phyloP scores from a whole-genome alignment of 2,888 invertebrate genomes.

The Crocallis elinguaria region DNA sequence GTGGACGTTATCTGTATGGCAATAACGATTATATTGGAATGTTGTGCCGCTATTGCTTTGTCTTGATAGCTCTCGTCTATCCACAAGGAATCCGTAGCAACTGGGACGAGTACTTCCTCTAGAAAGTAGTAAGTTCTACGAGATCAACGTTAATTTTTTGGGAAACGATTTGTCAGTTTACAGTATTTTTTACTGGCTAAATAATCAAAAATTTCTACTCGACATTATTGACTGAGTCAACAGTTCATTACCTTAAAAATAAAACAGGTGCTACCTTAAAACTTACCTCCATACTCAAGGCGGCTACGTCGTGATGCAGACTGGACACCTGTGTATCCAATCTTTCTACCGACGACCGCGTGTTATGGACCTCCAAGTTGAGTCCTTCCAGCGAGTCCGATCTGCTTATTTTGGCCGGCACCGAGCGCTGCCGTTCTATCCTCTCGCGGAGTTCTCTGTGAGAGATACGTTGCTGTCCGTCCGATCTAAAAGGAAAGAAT shows the following conservation, averaged over 20 bases:
- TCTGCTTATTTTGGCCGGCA: slow-evolving; percentile 82
- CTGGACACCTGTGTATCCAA: slow-evolving; percentile 93
- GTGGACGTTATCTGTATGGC: slow-evolving; percentile 73
- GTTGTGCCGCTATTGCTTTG: slow-evolving; percentile 65
- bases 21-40: slow-evolving; percentile 78
- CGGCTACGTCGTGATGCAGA: slow-evolving; percentile 93
- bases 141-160: too few relatives aligned
- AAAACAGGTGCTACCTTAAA: not conserved
- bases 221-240: not conserved
- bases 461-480: slow-evolving; percentile 71
- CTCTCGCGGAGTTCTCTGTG: slow-evolving; percentile 85
- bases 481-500: slow-evolving; percentile 54
- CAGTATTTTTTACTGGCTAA: too few relatives aligned
- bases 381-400: slow-evolving; percentile 86
- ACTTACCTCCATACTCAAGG: slow-evolving; percentile 91
- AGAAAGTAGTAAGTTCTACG: too few relatives aligned
- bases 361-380: slow-evolving; percentile 83
- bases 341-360: slow-evolving; percentile 87
- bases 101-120: slow-evolving; percentile 78
- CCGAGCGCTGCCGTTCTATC: slow-evolving; percentile 88
- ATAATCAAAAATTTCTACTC: too few relatives aligned
- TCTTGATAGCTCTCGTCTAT: slow-evolving; percentile 62
- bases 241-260: too few relatives aligned
- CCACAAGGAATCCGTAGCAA: slow-evolving; percentile 74
- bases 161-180: not conserved